Evolutionary conservation across 1,140 invertebrate genomes (phyloP).

Genomic region (Leptopilina clavipes): DNA sequence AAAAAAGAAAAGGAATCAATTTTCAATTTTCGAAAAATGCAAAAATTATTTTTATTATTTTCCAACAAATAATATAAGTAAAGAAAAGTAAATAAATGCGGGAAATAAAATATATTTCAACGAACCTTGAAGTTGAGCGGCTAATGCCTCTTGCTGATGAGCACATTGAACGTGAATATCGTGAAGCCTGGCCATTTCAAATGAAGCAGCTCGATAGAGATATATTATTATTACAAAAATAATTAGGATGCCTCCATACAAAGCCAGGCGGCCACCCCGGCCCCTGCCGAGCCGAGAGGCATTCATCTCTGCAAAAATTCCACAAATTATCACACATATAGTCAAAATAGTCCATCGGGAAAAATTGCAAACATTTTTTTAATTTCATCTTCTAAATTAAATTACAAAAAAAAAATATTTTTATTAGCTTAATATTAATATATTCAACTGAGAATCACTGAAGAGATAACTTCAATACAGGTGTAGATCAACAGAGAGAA

Average conservation of each 20-base stretch:
- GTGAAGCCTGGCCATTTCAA: conserved; percentile 69
- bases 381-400: no score
- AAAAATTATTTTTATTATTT: no score
- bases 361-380: no score
- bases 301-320: conserved; percentile 65
- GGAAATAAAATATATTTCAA: background rate
- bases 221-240: conserved; percentile 66
- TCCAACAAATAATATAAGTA: no score
- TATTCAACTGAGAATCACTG: no score
- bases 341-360: no score
- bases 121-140: conserved; percentile 72
- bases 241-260: conserved; percentile 65
- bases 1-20: background rate
- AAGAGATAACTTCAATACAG: no score
- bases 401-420: no score
- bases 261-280: conserved; percentile 67
- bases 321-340: conserved; percentile 36
- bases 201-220: conserved; percentile 67
- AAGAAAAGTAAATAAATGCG: background rate
- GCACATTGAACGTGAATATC: conserved; percentile 69
- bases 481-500: no score
- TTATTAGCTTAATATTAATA: no score
- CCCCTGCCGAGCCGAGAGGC: conserved; percentile 71
- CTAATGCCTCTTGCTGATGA: conserved; percentile 72
- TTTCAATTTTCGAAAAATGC: background rate